Conservation (phyloP, 2,797 vertebrate species). For the Sebastes taczanowskii region DNA sequence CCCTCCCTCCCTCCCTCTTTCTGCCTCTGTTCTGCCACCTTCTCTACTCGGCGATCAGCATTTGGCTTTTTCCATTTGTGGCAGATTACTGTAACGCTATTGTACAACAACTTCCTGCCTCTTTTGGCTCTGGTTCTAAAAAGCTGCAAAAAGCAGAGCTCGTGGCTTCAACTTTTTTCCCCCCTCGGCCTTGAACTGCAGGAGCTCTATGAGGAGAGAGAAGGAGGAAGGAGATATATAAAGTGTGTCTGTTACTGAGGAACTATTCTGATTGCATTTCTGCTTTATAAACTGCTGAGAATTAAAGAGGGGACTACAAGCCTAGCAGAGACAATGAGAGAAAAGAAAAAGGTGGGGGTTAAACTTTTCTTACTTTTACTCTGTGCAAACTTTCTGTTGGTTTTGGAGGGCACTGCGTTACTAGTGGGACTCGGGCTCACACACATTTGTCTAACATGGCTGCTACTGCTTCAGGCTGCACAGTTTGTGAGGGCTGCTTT, state of each 20-base stretch:
- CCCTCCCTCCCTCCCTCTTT: constrained; percentile 51
- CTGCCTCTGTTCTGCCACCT: constrained; percentile 71
- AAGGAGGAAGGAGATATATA: constrained; percentile 64
- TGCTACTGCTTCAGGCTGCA: constrained; percentile 56
- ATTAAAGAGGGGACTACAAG: constrained; percentile 64
- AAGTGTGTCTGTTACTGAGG: constrained; percentile 68
- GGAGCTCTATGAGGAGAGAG: constrained; percentile 61
- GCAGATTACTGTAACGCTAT: constrained; percentile 89
- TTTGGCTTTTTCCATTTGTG: constrained; percentile 87
- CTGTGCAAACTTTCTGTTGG: constrained; percentile 58
- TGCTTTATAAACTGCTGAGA: constrained; percentile 60
- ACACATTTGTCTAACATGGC: constrained; percentile 65
- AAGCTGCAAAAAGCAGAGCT: constrained; percentile 69
- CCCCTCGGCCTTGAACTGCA: constrained; percentile 66
- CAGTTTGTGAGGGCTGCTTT: constrained; percentile 60
- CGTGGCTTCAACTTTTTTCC: constrained; percentile 66
- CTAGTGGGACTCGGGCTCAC: constrained; percentile 40
- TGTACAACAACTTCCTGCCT: constrained; percentile 86
- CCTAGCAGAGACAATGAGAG: constrained; percentile 66
- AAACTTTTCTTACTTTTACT: constrained; percentile 68
- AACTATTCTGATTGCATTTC: constrained; percentile 65
- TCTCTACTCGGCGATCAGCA: constrained; percentile 75
- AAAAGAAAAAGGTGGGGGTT: constrained; percentile 71
- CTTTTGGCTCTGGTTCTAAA: constrained; percentile 79
- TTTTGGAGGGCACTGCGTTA: constrained; percentile 31